Evolutionary conservation across 2,797 vertebrate species (phyloP).

Genomic region (Podarcis siculus): DNA sequence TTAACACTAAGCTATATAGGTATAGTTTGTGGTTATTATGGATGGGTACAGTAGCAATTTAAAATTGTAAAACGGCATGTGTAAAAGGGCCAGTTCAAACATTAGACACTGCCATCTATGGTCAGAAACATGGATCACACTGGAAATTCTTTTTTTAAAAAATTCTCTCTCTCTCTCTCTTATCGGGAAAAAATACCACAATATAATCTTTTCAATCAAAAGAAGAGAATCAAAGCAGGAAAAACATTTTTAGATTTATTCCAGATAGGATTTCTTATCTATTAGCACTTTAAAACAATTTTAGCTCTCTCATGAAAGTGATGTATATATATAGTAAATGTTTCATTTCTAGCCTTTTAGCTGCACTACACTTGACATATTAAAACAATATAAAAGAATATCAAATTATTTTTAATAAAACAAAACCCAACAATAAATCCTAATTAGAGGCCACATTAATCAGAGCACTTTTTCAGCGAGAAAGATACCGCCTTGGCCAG

Average conservation of each 20-base stretch:
- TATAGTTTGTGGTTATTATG: background rate
- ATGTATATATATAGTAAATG: background rate
- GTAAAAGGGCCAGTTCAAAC: background rate
- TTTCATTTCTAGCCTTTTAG: background rate
- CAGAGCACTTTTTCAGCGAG: too few species aligned
- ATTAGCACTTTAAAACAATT: background rate
- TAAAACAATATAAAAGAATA: too few species aligned
- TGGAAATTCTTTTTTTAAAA: background rate
- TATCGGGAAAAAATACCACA: background rate
- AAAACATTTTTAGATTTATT: background rate
- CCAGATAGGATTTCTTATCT: background rate
- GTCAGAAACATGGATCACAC: background rate
- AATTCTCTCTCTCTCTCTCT: background rate
- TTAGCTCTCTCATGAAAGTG: background rate
- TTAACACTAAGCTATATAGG: background rate
- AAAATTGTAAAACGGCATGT: background rate
- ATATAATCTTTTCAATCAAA: background rate
- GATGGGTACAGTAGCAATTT: background rate
- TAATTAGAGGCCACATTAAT: too few species aligned
- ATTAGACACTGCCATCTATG: background rate
- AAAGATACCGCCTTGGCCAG: too few species aligned
- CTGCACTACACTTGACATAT: background rate
- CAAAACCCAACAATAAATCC: too few species aligned
- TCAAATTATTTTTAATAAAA: too few species aligned
- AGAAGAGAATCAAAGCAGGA: background rate